Percentiles rank a stretch among this genome's conserved stretches.
phyloP scores from a whole-genome alignment of 2,888 invertebrate genomes.

The Diadegma fenestrale region DNA sequence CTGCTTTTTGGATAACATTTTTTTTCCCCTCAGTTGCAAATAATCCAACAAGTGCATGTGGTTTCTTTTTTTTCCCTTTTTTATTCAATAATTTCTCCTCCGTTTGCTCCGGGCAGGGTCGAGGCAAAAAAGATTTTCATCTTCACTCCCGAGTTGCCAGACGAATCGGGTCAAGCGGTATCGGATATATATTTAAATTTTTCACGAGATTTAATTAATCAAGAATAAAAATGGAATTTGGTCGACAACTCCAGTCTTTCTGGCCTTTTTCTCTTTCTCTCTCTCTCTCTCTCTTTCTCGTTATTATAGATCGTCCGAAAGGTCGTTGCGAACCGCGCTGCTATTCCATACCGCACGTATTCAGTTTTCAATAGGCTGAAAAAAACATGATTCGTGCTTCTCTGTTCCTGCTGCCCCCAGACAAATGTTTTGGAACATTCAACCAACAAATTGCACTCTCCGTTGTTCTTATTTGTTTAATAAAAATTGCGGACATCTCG shows the following conservation, averaged over 20 bases:
- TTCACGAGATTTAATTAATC: not conserved
- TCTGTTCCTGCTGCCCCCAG: no score
- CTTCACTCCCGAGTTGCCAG: not conserved
- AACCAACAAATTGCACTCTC: no score
- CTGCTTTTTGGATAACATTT: not conserved
- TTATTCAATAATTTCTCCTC: not conserved
- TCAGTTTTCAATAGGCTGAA: not conserved
- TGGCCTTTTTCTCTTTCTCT: not conserved
- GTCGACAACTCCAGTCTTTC: not conserved
- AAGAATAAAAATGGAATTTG: not conserved
- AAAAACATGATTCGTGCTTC: not conserved
- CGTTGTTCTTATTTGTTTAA: no score
- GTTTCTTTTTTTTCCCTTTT: not conserved
- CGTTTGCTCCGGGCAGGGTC: not conserved
- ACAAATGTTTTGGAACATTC: no score
- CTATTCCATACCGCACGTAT: not conserved
- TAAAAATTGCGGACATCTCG: no score
- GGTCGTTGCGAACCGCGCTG: not conserved
- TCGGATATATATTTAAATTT: not conserved
- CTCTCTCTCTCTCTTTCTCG: no score
- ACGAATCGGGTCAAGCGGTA: constrained; percentile 10
- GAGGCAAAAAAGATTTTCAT: constrained; percentile 9
- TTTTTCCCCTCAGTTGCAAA: not conserved
- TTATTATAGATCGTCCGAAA: not conserved
- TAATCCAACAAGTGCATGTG: not conserved